Evolutionary conservation across 2,888 invertebrate genomes (phyloP), one percentile per base, ranked within the genome.

Genomic region (Andricus curvator): DNA sequence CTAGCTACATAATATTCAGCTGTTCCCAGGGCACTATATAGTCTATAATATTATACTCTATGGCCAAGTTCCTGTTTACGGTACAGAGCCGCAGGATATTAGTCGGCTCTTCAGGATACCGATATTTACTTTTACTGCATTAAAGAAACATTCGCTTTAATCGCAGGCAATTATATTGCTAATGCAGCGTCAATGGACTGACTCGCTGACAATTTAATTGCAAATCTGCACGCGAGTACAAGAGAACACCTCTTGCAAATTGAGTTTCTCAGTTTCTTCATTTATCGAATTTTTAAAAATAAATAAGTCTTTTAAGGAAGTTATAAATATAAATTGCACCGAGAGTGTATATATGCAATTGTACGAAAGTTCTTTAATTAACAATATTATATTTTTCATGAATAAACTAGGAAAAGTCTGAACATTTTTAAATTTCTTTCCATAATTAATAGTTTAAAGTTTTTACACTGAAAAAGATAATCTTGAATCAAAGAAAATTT

Each of bases 91-190:
- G 29, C 68, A 25, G 48, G 68, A 25, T 68, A 68, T 68, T 68
- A 68, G 68, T 48, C 9, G 68, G 48, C 48, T 44, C 68, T 68
- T 68, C 68, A 68, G 68, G 68, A 44, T 48, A 68, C 68, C 68
- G 68, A 68, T 68, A 68, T 68, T 68, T 68, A 68, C 68, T 68
- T 68, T 68, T 68, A 68, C 48, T 48, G 44, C 68, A 68, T 68
- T 48, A 68, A 68, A 68, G 68, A 68, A 68, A 68, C 68, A 68
- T 68, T 68, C 48, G 68, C 68, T 68, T 68, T 68, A 68, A 68
- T 48, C 68, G 41, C 29, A 17, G 25, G 25, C 68, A 68, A 68
- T 68, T 68, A 68, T 48, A 68, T 68, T 68, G 68, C 68, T 68
- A 68, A 68, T 48, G 68, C 68, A 48, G 68, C 68, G 68, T 68